Base-by-base conservation (phyloP, 1,140 invertebrate genomes). In the Hydropsyche tenuis region DNA sequence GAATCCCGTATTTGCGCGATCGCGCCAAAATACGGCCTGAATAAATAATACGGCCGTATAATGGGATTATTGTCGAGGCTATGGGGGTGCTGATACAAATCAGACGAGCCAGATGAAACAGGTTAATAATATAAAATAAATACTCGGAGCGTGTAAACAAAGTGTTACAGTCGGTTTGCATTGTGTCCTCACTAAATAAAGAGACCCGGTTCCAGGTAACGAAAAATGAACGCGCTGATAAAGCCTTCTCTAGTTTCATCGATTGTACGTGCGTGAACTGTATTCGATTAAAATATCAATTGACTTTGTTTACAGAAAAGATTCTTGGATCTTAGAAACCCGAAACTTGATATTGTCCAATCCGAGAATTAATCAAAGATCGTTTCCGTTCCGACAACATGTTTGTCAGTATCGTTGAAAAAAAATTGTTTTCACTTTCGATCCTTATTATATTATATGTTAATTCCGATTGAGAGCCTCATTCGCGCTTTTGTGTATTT, bases 51-150 rank as follows among this genome's bases (percentile, higher is more conserved):
- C 20, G 45, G 56, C 20, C 23, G 56, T 60, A 14, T 68, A 68
- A 68, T 68, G 65, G 65, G 45, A 68, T 68, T 68, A 68, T 68
- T 43, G 42, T 22, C n/a, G n/a, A n/a, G n/a, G n/a, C n/a, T n/a
- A n/a, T n/a, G 22, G 11, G 37, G 6, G 25, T 46, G n/a, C 22
- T 45, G 43, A 68, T 48, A 68, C 42, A 45, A 68, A 45, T 43
- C 65, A 16, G 43, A 11, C 20, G 37, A 14, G 9, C 63, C 20
- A 42, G 37, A 22, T 45, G 64, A 66, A 53, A 66, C 65, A 25
- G 65, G 65, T 48, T 68, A 68, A 68, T 68, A 68, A 68, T 37
- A 37, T 68, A 68, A 68, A 68, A 68, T 68, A 68, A 68, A 68
- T 68, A 68, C 43, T 22, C 65, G 20, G 4, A 14, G 45, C 23